Evolutionary conservation across 2,113 vertebrate species (phyloP).

Genomic region (Orcinus orca): DNA sequence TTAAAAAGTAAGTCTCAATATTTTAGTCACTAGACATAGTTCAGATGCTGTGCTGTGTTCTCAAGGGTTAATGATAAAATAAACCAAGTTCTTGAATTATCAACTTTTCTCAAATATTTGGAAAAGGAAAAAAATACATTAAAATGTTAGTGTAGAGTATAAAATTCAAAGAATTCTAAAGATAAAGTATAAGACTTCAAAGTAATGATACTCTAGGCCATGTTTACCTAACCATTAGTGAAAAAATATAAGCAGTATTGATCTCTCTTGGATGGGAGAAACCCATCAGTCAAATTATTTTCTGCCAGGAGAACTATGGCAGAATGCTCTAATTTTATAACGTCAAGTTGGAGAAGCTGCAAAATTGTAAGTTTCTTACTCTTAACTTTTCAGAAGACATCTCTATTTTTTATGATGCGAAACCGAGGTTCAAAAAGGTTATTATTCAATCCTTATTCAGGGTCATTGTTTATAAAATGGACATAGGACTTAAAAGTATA

Average conservation of each 20-base stretch:
- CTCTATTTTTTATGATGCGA: slow-evolving; percentile 4
- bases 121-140: background rate
- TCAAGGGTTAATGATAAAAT: background rate
- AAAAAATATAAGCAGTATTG: background rate
- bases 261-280: background rate
- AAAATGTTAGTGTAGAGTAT: slow-evolving; percentile 21
- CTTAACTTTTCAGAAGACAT: background rate
- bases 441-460: background rate
- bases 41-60: background rate
- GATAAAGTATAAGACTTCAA: background rate
- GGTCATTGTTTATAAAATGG: background rate
- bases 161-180: slow-evolving; percentile 10
- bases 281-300: background rate
- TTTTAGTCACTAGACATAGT: background rate
- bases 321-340: background rate
- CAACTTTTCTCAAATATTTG: slow-evolving; percentile 10
- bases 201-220: background rate
- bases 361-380: background rate
- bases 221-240: background rate
- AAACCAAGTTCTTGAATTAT: background rate
- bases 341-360: background rate
- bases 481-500: background rate
- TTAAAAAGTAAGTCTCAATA: background rate
- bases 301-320: background rate
- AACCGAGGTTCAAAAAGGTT: background rate